Conservation (phyloP, 2,888 invertebrate species). For the Lasioglossum oenotherae region DNA sequence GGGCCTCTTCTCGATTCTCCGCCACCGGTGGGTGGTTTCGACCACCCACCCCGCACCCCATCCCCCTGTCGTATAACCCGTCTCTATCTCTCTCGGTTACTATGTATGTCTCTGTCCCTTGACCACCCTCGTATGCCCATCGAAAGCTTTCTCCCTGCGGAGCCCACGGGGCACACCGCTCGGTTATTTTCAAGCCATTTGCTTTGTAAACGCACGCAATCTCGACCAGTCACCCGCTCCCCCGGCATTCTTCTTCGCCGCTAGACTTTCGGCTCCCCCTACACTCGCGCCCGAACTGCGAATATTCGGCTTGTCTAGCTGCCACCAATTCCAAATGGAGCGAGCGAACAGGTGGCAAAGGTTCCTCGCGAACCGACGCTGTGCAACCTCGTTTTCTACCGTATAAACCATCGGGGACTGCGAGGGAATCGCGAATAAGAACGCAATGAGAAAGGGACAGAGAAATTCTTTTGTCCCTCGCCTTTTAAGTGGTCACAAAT, state of each 20-base stretch:
- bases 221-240: conserved; percentile 74
- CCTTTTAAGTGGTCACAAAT: background rate
- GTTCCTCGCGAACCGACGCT: background rate
- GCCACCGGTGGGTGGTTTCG: conserved; percentile 66
- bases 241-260: conserved; percentile 43
- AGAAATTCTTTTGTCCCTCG: background rate
- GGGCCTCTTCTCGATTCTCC: conserved; percentile 67
- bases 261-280: conserved; percentile 29
- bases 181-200: conserved; percentile 84
- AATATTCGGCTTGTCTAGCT: conserved; percentile 68
- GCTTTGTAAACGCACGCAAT: conserved; percentile 84
- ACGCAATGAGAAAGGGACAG: background rate
- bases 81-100: conserved; percentile 45
- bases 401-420: background rate
- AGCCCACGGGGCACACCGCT: conserved; percentile 78
- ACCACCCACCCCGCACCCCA: conserved; percentile 50
- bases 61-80: conserved; percentile 56
- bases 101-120: conserved; percentile 24
- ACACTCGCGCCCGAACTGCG: conserved; percentile 56
- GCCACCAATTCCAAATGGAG: conserved; percentile 8
- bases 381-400: background rate
- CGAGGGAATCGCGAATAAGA: background rate
- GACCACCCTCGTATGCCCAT: conserved; percentile 56
- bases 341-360: conserved; percentile 48
- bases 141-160: conserved; percentile 68